Evolutionary conservation across 2,888 invertebrate genomes (phyloP), one percentile per base, ranked within the genome.

Genomic region (Lamellibrachia columna): DNA sequence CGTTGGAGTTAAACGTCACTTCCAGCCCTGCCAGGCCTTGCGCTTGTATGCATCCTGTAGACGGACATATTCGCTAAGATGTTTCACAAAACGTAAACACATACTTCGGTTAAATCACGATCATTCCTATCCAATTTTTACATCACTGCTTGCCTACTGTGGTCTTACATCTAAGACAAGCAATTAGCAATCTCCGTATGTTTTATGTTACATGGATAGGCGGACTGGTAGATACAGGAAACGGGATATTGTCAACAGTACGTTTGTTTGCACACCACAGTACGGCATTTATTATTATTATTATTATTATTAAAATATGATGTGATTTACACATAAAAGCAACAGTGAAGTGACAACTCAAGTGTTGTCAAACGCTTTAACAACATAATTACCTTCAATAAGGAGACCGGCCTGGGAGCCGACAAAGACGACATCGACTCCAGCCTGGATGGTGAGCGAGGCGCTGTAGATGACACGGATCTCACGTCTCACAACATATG

Each of bases 381-480:
- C 75, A 75, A 75, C 75, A 75, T 75, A 75, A 22, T 75, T 75
- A 75, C 75, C 75, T 75, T 75, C 75, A 75, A 75, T 75, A 15
- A 75, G 22, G 75, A 75, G 75, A 75, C 75, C 75, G 15, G 75
- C 75, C 4, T 75, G 75, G 2, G 75, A 75, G 22, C 75, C 75
- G 15, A 75, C 15, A 75, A 75, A 75, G 15, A 75, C 75, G 15
- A 75, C 75, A 75, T 75, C 75, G 1, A 75, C 75, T 6, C 75
- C 75, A 75, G 75, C 75, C 75, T 75, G 75, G 75, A 75, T 75
- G 75, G 11, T 75, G 75, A 75, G 75, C 15, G 75, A 22, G 6
- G 75, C 75, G 75, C 75, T 75, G 15, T 75, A 22, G 75, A 75
- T 75, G 75, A 75, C 75, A 22, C 1, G 15, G 75, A 75, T 75